phyloP scores from a whole-genome alignment of 2,888 invertebrate genomes.

The Chaitophorus viminalis region DNA sequence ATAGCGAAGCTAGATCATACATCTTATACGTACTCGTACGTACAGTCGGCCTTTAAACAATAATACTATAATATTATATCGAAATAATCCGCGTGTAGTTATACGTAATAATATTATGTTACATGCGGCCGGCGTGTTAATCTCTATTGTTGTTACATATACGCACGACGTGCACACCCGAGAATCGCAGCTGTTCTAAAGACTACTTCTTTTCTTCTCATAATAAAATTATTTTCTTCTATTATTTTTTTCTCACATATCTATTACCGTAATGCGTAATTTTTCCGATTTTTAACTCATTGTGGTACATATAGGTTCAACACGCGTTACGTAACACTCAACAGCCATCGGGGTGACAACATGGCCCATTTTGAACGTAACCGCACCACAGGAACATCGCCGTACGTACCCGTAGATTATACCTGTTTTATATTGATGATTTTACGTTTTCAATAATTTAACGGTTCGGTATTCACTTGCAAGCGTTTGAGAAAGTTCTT shows the following conservation, averaged over 20 bases:
- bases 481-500: neutral
- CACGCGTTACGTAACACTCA: neutral
- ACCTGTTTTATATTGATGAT: neutral
- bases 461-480: neutral
- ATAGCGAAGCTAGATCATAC: neutral
- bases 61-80: neutral
- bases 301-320: neutral
- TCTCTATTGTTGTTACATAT: neutral
- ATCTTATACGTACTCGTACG: neutral
- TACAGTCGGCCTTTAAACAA: neutral
- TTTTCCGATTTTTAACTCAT: neutral
- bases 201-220: neutral
- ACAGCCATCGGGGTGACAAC: neutral
- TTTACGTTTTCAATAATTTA: neutral
- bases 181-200: neutral
- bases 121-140: neutral
- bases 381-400: too few species aligned
- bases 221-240: neutral
- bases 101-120: neutral
- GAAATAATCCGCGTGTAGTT: neutral
- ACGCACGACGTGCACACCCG: neutral
- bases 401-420: too few species aligned
- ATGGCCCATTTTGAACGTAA: neutral
- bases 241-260: too few species aligned
- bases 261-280: too few species aligned